Conservation (phyloP, 2,888 invertebrate species). For the Chydorus sphaericus region DNA sequence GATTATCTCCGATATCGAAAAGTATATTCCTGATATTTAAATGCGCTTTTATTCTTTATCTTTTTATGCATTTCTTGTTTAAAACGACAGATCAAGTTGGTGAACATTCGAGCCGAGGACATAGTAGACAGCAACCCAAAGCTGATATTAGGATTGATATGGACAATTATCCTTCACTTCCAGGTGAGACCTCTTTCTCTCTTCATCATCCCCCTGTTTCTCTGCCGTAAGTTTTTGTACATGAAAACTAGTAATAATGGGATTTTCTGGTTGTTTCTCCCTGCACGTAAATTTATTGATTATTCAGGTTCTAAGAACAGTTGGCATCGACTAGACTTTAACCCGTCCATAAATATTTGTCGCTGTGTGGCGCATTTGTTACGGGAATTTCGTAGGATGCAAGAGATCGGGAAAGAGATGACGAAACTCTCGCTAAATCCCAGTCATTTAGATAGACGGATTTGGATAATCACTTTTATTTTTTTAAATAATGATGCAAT, state of each 20-base stretch:
- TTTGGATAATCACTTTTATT: no score
- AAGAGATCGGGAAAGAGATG: neutral
- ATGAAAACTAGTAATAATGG: no score
- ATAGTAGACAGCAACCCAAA: slow-evolving; percentile 99
- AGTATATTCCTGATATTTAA: slow-evolving; percentile 30
- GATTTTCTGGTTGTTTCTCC: no score
- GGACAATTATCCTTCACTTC: slow-evolving; percentile 99
- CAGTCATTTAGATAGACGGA: no score
- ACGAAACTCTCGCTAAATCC: no score
- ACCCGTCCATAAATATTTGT: no score
- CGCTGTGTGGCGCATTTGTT: neutral
- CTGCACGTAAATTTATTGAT: neutral
- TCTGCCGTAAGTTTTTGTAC: slow-evolving; percentile 14
- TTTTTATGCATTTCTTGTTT: neutral
- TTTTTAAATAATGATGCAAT: no score
- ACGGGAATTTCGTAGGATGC: neutral
- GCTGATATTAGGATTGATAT: slow-evolving; percentile 91
- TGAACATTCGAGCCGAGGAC: slow-evolving; percentile 97
- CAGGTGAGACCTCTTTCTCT: slow-evolving; percentile 87
- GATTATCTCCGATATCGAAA: slow-evolving; percentile 62
- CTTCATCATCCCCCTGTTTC: slow-evolving; percentile 1
- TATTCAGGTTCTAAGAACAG: neutral
- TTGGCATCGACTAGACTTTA: neutral
- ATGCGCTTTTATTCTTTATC: neutral
- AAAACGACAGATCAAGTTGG: slow-evolving; percentile 85